Base-by-base conservation (phyloP, 2,888 invertebrate genomes). In the Cephus nigrinus region DNA sequence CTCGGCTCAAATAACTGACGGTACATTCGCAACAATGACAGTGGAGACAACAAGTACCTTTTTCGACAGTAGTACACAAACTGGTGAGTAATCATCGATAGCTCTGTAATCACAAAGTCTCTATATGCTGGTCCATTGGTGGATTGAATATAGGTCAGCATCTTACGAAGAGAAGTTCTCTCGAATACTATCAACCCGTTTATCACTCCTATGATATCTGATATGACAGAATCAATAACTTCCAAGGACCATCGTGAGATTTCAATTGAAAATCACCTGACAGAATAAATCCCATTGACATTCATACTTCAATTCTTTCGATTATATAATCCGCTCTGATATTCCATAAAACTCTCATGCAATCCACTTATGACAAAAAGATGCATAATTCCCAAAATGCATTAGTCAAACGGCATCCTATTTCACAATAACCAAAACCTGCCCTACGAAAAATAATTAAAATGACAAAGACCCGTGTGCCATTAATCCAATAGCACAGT, bases 11-110 rank as follows among this genome's bases (percentile, higher is more conserved):
- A 98, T 98, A 87, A 95, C 96, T 77, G 97, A 98, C 88, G 98
- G 98, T 30, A 98, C 97, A 35, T 95, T 97, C 83, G 97, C 96
- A 40, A 96, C 97, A 68, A 98, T 98, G 98, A 97, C 97, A 0
- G 97, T 97, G 35, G 97, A 98, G 92, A 97, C 97, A 4, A 97
- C 97, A 5, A 97, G 97, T 92, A 97, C 97, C 0, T 97, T 97
- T 92, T 97, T 97, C 90, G 97, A 97, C 92, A 97, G 97, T 84
- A 97, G 97, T 91, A 97, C 97, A 35, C 97, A 97, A 93, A 97
- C 97, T 90, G 97, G 97, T 97, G 89, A 95, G 96, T 93, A 73
- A 55, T 55, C 23, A 55, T 55, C 9, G 9, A 55, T 23, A 55
- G 1, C 23, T 9, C 23, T 23, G 9, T 55, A 55, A 23, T 5